Evolutionary conservation across 2,888 invertebrate species (phyloP).

Genomic region (Myopa testacea): DNA sequence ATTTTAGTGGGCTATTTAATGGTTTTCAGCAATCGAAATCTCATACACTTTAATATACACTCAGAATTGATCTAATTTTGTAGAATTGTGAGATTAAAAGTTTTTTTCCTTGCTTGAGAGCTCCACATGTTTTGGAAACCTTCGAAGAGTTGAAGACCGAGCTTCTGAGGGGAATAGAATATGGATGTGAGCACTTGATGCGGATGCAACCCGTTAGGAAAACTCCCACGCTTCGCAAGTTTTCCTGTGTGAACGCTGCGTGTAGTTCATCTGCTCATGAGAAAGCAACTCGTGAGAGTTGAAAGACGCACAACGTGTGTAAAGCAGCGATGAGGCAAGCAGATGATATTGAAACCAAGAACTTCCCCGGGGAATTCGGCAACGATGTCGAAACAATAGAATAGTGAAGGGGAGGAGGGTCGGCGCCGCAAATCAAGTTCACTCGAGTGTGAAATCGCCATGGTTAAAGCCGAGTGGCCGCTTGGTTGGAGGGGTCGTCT

Average conservation of each 20-base stretch:
- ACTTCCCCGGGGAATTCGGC: slow-evolving; percentile 4
- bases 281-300: neutral
- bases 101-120: too few relatives aligned
- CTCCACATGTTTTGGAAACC: too few relatives aligned
- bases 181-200: neutral
- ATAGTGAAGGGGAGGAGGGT: neutral
- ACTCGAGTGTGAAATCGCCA: slow-evolving; percentile 38
- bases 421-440: neutral
- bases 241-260: slow-evolving; percentile 49
- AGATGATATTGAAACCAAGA: slow-evolving; percentile 7
- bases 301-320: neutral
- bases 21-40: too few relatives aligned
- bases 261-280: neutral
- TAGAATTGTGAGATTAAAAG: too few relatives aligned
- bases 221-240: slow-evolving; percentile 45
- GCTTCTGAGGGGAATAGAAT: too few relatives aligned
- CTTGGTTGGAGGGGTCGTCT: neutral
- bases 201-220: slow-evolving; percentile 24
- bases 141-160: too few relatives aligned
- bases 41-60: too few relatives aligned
- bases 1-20: too few relatives aligned
- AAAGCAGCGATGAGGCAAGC: neutral
- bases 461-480: neutral
- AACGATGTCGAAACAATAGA: neutral
- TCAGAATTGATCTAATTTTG: too few relatives aligned